Conservation (phyloP, 2,113 vertebrate genomes). For the Saccopteryx bilineata region DNA sequence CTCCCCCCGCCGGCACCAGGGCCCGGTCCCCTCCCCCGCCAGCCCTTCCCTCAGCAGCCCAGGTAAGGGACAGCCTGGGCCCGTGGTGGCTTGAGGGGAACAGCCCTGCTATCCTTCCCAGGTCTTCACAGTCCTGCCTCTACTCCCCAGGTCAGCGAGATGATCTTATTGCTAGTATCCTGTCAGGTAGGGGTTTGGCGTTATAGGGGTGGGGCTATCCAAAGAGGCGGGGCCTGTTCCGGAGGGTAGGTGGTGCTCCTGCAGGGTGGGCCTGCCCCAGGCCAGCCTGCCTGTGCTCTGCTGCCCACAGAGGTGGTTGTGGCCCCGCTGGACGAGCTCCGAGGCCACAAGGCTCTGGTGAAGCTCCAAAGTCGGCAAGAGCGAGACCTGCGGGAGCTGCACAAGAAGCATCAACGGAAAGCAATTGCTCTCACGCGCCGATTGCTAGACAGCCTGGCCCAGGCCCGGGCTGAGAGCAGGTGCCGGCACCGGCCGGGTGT, state of each 20-base stretch:
- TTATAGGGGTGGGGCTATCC: accelerated
- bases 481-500: not conserved
- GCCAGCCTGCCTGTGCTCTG: not conserved
- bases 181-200: slow-evolving; percentile 88
- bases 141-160: slow-evolving; percentile 87
- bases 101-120: accelerated
- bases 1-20: slow-evolving; percentile 1
- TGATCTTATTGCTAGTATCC: slow-evolving; percentile 90
- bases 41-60: slow-evolving; percentile 78
- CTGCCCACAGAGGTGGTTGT: slow-evolving; percentile 86
- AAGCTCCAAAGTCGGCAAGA: slow-evolving; percentile 92
- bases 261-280: accelerated
- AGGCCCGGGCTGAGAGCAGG: slow-evolving; percentile 86
- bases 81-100: not conserved
- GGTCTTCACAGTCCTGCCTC: slow-evolving; percentile 22
- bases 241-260: no score
- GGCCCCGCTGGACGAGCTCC: slow-evolving; percentile 88
- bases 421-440: slow-evolving; percentile 86
- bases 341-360: slow-evolving; percentile 88
- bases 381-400: slow-evolving; percentile 92
- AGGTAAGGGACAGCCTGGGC: slow-evolving; percentile 41
- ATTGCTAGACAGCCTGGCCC: slow-evolving; percentile 85
- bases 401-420: slow-evolving; percentile 93
- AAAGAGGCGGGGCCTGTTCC: slow-evolving; percentile 63
- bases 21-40: slow-evolving; percentile 19